These are phyloP conservation scores for Nebria salina DNA, from an alignment of 2,888 invertebrate genomes.

Conservation along the genomic window DNA sequence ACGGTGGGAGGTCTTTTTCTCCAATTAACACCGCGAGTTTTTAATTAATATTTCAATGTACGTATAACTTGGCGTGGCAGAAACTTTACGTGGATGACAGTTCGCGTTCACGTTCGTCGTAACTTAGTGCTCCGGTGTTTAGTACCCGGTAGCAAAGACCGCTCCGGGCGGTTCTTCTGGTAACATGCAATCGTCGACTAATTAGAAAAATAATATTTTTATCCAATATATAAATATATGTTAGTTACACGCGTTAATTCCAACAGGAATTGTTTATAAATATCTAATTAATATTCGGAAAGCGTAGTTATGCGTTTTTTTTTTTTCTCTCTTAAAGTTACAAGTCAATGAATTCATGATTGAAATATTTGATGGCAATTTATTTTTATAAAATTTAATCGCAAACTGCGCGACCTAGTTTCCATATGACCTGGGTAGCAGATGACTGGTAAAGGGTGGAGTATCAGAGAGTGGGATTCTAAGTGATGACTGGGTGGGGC, in stretches of 20 bases:
- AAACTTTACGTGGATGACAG: not conserved
- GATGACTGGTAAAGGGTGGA: not conserved
- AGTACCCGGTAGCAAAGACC: not conserved
- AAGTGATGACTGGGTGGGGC: conserved; percentile 17
- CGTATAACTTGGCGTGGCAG: not conserved
- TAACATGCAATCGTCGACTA: not conserved
- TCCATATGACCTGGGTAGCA: not conserved
- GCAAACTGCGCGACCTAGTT: conserved; percentile 9
- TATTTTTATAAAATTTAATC: not conserved
- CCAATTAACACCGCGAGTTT: not conserved
- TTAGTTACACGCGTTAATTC: no score
- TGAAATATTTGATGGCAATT: not conserved
- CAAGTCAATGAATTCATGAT: no score
- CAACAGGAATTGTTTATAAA: no score
- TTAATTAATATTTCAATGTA: not conserved
- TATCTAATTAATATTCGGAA: no score
- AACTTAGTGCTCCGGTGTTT: not conserved
- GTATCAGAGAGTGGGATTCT: not conserved
- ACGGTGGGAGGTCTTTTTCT: not conserved
- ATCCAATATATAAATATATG: not conserved
- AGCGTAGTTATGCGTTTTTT: no score
- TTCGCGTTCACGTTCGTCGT: not conserved
- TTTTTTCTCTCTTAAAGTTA: no score
- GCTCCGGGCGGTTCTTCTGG: not conserved
- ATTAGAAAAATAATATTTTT: not conserved